Conservation (phyloP, 1,140 invertebrate genomes). For the Heliothis subflexa region DNA sequence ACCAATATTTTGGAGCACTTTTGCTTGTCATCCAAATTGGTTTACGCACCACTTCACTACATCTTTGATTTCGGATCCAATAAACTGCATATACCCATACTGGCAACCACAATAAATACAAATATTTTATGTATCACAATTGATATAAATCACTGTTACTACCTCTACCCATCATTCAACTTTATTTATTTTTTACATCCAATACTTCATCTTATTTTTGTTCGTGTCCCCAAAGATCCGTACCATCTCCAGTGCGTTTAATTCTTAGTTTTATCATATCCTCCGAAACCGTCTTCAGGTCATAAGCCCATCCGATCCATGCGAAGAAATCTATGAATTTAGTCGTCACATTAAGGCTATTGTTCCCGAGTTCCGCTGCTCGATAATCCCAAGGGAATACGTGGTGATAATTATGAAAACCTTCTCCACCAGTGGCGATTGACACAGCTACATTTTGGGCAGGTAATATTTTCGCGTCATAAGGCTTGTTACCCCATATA, state of each 20-base stretch:
- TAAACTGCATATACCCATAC: too few relatives aligned
- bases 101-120: neutral
- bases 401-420: constrained; percentile 97
- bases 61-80: too few relatives aligned
- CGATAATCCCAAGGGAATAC: constrained; percentile 95
- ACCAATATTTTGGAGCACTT: too few relatives aligned
- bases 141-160: too few relatives aligned
- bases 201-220: constrained; percentile 11
- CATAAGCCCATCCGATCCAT: constrained; percentile 74
- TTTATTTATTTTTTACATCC: neutral
- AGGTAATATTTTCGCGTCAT: constrained; percentile 86
- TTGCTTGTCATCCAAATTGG: too few relatives aligned
- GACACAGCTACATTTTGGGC: constrained; percentile 48
- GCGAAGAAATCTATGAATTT: constrained; percentile 89
- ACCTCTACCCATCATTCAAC: neutral
- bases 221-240: constrained; percentile 48
- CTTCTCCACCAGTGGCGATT: constrained; percentile 72
- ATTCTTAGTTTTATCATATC: constrained; percentile 48
- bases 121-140: neutral
- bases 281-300: constrained; percentile 81
- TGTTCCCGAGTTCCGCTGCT: constrained; percentile 90
- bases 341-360: constrained; percentile 88
- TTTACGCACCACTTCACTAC: too few relatives aligned
- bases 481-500: constrained; percentile 87
- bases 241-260: constrained; percentile 56